phyloP scores from a whole-genome alignment of 2,888 invertebrate species.

The Drosophila nigricruria region DNA sequence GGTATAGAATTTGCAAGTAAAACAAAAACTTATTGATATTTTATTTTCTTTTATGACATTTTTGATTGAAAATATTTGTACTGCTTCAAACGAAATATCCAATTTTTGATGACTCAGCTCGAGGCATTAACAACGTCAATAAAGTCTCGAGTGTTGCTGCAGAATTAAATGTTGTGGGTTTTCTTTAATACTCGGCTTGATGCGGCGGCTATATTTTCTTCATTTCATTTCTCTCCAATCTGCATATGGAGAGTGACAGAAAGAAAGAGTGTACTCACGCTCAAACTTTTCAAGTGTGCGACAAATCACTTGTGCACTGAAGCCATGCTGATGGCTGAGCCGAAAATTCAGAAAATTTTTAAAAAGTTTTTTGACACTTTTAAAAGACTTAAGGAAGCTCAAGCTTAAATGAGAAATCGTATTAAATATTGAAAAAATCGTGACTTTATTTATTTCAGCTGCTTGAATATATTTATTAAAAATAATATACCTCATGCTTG shows the following conservation, averaged over 20 bases:
- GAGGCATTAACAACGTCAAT: no score
- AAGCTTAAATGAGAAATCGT: no score
- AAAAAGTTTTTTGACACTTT: not conserved
- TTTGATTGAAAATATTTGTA: not conserved
- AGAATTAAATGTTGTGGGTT: not conserved
- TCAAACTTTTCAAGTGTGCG: not conserved
- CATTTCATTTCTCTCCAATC: not conserved
- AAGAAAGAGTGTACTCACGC: no score
- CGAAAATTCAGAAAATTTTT: not conserved
- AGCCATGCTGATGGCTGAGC: not conserved
- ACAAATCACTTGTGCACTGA: not conserved
- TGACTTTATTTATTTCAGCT: not conserved
- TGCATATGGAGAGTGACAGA: no score
- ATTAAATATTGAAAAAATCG: no score
- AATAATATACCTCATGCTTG: no score
- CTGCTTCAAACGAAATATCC: not conserved
- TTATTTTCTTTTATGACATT: not conserved
- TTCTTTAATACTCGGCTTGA: not conserved
- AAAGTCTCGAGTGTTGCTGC: not conserved
- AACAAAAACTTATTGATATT: not conserved
- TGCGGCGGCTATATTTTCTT: not conserved
- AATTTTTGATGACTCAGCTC: no score
- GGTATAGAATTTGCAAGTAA: not conserved
- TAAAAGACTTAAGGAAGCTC: not conserved
- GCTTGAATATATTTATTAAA: no score